Evolutionary conservation across 2,113 vertebrate species (phyloP), one percentile per base, ranked within the genome.

Genomic region (Entelurus aequoreus): DNA sequence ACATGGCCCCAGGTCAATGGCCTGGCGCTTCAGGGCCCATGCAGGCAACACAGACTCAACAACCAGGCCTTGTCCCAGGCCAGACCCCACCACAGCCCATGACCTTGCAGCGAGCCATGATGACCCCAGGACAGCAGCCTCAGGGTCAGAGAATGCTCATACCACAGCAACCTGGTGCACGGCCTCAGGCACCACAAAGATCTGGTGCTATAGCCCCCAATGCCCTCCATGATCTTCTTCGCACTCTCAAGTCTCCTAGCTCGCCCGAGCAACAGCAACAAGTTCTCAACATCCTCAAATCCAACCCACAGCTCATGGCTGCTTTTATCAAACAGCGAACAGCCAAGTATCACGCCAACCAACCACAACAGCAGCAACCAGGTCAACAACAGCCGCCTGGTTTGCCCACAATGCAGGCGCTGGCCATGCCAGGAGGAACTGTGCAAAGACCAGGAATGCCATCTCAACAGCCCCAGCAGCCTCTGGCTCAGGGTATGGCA

Each of bases 251-350:
- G 86, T 98, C 97, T 0, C 97, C 97, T 1, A 99, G 95, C 69
- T 99, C 97, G 0, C 97, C 95, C 0, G 94, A 99, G 81, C 97
- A 98, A 83, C 97, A 99, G 4, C 97, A 98, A 84, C 95, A 99
- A 82, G 97, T 99, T 78, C 93, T 99, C 62, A 98, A 97, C 56
- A 98, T 98, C 77, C 92, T 98, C 59, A 99, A 99, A 75, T 98
- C 96, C 42, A 99, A 99, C 86, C 97, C 97, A 5, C 97, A 99
- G 87, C 92, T 99, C 49, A 99, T 99, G 97, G 97, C 97, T 47
- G 97, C 97, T 79, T 99, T 99, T 83, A 99, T 98, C 84, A 99
- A 99, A 88, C 97, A 99, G 88, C 88, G 97, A 86, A 98, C 97
- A 0, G 94, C 95, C 66, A 98, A 97, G 87, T 99, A 98, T 14